Evolutionary conservation across 2,113 vertebrate genomes (phyloP), one percentile per base, ranked within the genome.

Genomic region (Scomber japonicus): DNA sequence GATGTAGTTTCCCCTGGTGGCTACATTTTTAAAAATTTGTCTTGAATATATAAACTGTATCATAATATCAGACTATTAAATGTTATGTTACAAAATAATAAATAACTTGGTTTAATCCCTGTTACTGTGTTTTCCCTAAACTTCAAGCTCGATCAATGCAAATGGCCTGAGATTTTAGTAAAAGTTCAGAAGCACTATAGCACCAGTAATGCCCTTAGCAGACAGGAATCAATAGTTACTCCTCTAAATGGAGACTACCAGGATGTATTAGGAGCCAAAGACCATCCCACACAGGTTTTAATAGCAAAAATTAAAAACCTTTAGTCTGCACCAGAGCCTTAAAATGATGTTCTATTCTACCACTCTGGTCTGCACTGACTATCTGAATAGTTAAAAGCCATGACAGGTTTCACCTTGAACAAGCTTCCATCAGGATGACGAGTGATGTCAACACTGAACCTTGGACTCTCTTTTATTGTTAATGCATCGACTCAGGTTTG

Each of bases 401-500:
- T 50, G 71, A 54, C 63, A 77, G 24, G 19, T 77, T 80, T 80
- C 66, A 65, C 79, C 44, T 59, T 61, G 56, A 75, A 24, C 56
- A 60, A 48, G 56, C 50, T 14, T 66, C 8, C 7, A 69, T 81
- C 61, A n/a, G n/a, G 4, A 9, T 12, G 71, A 68, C 31, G 17
- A 24, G 70, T 57, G 16, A 13, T 67, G 62, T 21, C 48, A 56
- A 67, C 61, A 57, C 15, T 9, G 55, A 27, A 62, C 64, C 53
- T 71, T 21, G 6, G 51, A 45, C 55, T 48, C 5, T n/a, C 55
- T 83, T 83, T 60, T 15, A 80, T 78, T 68, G 54, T 60, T 24
- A 50, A 82, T 44, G 49, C 45, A n/a, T 72, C 67, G 7, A 71
- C 74, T 75, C 68, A 62, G 31, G n/a, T 80, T 73, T 73, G 62